phyloP scores from a whole-genome alignment of 2,888 invertebrate genomes.

The Calliopum simillimum region DNA sequence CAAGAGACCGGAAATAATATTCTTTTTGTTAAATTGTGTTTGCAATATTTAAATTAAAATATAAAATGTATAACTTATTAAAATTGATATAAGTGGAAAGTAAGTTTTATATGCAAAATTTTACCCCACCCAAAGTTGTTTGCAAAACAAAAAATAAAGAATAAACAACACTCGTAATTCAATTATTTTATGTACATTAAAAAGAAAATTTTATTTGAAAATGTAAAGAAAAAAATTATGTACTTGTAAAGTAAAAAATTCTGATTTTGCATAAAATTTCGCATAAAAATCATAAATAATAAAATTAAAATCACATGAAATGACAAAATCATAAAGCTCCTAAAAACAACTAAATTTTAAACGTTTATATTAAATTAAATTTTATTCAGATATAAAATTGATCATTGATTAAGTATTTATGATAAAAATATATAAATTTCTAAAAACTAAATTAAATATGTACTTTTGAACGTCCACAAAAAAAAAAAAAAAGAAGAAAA shows the following conservation, averaged over 20 bases:
- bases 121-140: constrained; percentile 58
- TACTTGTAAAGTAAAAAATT: constrained; percentile 9
- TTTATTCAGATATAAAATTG: constrained; percentile 52
- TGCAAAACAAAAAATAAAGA: constrained; percentile 39
- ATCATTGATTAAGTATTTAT: constrained; percentile 54
- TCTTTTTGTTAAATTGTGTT: constrained; percentile 13
- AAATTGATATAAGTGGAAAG: constrained; percentile 42
- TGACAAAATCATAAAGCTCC: constrained; percentile 50
- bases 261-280: constrained; percentile 9
- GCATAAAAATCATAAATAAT: not conserved
- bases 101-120: constrained; percentile 44
- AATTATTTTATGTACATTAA: constrained; percentile 33
- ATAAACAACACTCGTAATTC: constrained; percentile 18
- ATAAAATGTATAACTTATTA: constrained; percentile 42
- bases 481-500: constrained; percentile 25
- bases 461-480: constrained; percentile 44
- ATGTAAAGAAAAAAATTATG: constrained; percentile 38
- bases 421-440: constrained; percentile 40
- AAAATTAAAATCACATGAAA: constrained; percentile 35
- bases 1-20: constrained; percentile 54
- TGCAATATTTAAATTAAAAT: constrained; percentile 31
- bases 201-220: constrained; percentile 40
- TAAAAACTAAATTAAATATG: constrained; percentile 13
- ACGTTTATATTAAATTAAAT: constrained; percentile 59
- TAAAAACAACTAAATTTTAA: constrained; percentile 65